A percentile compares a stretch with the other conserved stretches of the same genome.
Conservation (phyloP, 2,113 vertebrate genomes). For the Octodon degus region DNA sequence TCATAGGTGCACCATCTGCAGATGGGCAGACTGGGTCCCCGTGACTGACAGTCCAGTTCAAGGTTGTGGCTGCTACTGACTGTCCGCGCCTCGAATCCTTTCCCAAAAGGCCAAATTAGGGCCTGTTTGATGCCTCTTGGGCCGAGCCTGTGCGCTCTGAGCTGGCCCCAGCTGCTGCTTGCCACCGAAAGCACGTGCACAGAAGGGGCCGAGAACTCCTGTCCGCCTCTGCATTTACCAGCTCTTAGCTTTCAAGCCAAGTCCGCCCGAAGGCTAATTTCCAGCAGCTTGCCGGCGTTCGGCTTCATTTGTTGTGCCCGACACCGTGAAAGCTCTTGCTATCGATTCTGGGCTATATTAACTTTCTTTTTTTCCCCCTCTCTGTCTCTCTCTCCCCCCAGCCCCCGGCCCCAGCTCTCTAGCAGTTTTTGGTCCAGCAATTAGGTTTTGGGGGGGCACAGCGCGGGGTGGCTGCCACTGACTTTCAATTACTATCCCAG, state of each 20-base stretch:
- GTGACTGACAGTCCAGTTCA: fast-evolving
- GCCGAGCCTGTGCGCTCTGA: fast-evolving
- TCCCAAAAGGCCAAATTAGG: not conserved
- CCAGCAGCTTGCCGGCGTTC: slow-evolving; percentile 55
- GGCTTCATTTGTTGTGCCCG: slow-evolving; percentile 74
- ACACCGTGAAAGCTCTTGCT: slow-evolving; percentile 73
- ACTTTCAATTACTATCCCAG: slow-evolving; percentile 72
- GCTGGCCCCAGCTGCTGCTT: not conserved
- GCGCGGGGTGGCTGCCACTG: not conserved
- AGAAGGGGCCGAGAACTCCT: not conserved
- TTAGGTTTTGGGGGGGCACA: not conserved
- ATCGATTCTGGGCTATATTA: slow-evolving; percentile 55
- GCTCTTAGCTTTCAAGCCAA: slow-evolving; percentile 23
- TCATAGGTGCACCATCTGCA: fast-evolving
- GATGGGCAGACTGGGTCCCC: fast-evolving
- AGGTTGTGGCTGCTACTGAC: fast-evolving
- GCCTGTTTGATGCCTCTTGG: not conserved
- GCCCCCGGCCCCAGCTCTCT: not conserved
- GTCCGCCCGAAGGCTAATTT: slow-evolving; percentile 58
- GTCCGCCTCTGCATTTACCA: not conserved
- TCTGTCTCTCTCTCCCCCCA: not conserved
- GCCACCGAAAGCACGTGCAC: not conserved
- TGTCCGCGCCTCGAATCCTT: not conserved
- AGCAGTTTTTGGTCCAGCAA: slow-evolving; percentile 67
- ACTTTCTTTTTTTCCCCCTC: not conserved